A percentile compares a stretch with the other conserved stretches of the same genome.
Evolutionary conservation across 2,888 invertebrate genomes (phyloP).

Genomic region (Slavum lentiscoides): DNA sequence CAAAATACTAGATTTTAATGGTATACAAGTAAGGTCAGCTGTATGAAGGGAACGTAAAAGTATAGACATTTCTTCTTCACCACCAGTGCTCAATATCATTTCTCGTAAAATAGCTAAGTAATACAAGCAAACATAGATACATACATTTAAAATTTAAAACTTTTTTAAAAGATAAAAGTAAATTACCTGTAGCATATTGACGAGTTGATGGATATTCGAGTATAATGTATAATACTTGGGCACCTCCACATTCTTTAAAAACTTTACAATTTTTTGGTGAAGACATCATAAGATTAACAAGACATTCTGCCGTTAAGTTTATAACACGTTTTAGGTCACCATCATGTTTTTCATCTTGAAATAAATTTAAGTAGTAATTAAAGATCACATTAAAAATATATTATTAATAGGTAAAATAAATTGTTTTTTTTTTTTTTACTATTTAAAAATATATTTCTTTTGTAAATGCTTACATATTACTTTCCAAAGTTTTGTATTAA

Average conservation of each 20-base stretch:
- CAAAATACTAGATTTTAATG: conserved; percentile 86
- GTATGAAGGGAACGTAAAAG: conserved; percentile 90
- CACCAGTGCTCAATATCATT: conserved; percentile 84
- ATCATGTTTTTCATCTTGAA: conserved; percentile 45
- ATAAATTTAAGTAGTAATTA: not conserved
- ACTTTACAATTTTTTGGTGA: conserved; percentile 77
- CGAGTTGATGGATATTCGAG: conserved; percentile 82
- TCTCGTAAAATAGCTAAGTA: conserved; percentile 78
- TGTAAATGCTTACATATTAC: too few relatives aligned
- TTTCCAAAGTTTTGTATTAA: too few relatives aligned
- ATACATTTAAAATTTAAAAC: not conserved
- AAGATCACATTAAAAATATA: not conserved
- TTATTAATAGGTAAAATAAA: not conserved
- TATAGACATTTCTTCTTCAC: conserved; percentile 95
- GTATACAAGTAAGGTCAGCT: conserved; percentile 77
- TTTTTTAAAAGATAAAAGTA: conserved; percentile 16
- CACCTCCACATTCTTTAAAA: conserved; percentile 91
- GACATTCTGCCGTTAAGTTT: conserved; percentile 46
- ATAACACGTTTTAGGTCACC: conserved; percentile 47
- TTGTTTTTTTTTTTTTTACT: not conserved
- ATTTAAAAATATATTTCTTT: too few relatives aligned
- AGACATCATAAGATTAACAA: conserved; percentile 48
- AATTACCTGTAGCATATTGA: conserved; percentile 73
- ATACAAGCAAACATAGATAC: not conserved
- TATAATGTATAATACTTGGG: conserved; percentile 87